Evolutionary conservation across 2,113 vertebrate species (phyloP).

Genomic region (Sapajus apella): DNA sequence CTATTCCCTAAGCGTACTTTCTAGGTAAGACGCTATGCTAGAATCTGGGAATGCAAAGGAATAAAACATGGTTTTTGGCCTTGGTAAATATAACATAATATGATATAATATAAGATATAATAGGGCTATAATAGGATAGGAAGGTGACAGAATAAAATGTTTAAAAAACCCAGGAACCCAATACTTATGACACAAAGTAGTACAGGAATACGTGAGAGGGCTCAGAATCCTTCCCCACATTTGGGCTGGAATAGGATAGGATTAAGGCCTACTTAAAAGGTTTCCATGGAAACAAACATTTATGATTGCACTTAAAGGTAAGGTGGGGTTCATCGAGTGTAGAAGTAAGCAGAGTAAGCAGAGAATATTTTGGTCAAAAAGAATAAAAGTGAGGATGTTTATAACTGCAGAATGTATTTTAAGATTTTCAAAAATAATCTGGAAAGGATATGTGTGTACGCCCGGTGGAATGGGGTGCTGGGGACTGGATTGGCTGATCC

Average conservation of each 20-base stretch:
- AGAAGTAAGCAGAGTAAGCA: background rate
- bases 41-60: background rate
- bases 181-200: background rate
- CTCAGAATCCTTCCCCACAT: background rate
- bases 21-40: background rate
- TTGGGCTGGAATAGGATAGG: background rate
- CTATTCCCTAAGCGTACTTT: background rate
- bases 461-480: background rate
- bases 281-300: background rate
- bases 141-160: background rate
- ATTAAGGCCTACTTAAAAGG: background rate
- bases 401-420: background rate
- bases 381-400: background rate
- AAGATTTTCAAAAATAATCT: background rate
- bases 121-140: background rate
- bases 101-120: no score
- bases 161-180: background rate
- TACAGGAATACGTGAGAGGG: background rate
- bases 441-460: background rate
- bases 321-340: background rate
- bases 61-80: background rate
- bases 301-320: background rate
- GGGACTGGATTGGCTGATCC: background rate
- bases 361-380: background rate
- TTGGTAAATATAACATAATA: background rate